Evolutionary conservation across 2,888 invertebrate genomes (phyloP).

Genomic region (Rhingia rostrata): DNA sequence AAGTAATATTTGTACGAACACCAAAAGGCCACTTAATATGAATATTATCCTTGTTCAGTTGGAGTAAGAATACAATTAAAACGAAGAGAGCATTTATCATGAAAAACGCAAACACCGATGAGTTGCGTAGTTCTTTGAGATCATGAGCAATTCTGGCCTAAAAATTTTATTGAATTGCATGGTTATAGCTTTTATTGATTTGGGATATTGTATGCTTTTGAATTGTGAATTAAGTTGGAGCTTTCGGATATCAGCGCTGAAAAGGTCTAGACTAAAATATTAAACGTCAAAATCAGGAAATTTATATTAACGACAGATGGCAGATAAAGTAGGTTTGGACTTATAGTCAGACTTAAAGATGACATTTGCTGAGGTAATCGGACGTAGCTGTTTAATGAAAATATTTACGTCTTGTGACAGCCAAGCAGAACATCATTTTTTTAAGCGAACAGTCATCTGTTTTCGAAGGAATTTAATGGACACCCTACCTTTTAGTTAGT

Average conservation of each 20-base stretch:
- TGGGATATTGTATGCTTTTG: neutral
- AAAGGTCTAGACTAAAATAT: neutral
- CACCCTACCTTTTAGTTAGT: too few relatives aligned
- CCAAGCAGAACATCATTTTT: too few relatives aligned
- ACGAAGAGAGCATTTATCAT: slow-evolving; percentile 99
- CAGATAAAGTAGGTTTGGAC: too few relatives aligned
- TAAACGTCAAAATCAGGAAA: neutral
- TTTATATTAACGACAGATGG: too few relatives aligned
- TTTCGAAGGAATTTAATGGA: too few relatives aligned
- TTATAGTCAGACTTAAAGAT: too few relatives aligned
- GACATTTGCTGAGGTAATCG: too few relatives aligned
- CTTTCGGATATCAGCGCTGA: slow-evolving; percentile 4
- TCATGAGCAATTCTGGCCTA: slow-evolving; percentile 95
- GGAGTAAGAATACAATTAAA: slow-evolving; percentile 98
- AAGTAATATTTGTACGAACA: slow-evolving; percentile 96
- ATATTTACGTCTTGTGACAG: too few relatives aligned
- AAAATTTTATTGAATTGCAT: slow-evolving; percentile 81
- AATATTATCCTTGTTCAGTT: slow-evolving; percentile 98
- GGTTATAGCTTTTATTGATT: neutral
- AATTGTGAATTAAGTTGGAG: slow-evolving; percentile 14
- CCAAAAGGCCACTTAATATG: slow-evolving; percentile 98
- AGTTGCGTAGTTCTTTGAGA: slow-evolving; percentile 96
- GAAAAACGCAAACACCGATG: slow-evolving; percentile 97
- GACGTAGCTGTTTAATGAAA: too few relatives aligned
- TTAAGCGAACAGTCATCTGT: too few relatives aligned